Base-by-base conservation (phyloP, 2,888 invertebrate genomes). In the Aplocera efformata region DNA sequence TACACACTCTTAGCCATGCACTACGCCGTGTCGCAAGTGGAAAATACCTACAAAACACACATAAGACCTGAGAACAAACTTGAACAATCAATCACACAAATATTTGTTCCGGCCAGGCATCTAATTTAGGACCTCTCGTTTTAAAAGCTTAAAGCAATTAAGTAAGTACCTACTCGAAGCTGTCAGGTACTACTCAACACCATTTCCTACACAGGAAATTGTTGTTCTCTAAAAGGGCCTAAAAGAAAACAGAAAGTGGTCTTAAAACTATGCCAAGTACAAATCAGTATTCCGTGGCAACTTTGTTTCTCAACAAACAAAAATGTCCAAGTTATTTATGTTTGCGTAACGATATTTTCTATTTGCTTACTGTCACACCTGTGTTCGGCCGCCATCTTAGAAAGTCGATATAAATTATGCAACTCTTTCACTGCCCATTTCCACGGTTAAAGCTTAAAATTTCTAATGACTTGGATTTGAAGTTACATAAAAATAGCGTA, bases 401-500 rank as follows among this genome's bases (percentile, higher is more conserved):
- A 72, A 72, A 72, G 70, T 56, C 17, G 40, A 46, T 40, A 53
- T 50, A 42, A 50, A 42, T 70, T 69, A 54, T 60, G 64, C 61
- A 70, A 71, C 53, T 30, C 32, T 52, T 45, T 46, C 46, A 51
- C 54, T 42, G 42, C 48, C 50, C 48, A 47, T 54, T 51, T 51
- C 47, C 41, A 51, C 37, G 54, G 44, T 42, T 48, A 47, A 58
- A 63, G 57, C 57, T 67, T 59, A 57, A 63, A 64, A 67, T 67
- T 66, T 66, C 61, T 69, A 70, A 67, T 57, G 53, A 55, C 43
- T 58, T 56, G 56, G 56, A 63, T 64, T 63, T 57, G 30, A 48
- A 41, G 60, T 72, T 73, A 63, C 59, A 62, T 68, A 69, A 71
- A 67, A 60, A 53, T 53, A 46, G 49, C 49, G 51, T 31, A 41